Conservation (phyloP, 2,113 vertebrate species). For the Heliornis fulica region DNA sequence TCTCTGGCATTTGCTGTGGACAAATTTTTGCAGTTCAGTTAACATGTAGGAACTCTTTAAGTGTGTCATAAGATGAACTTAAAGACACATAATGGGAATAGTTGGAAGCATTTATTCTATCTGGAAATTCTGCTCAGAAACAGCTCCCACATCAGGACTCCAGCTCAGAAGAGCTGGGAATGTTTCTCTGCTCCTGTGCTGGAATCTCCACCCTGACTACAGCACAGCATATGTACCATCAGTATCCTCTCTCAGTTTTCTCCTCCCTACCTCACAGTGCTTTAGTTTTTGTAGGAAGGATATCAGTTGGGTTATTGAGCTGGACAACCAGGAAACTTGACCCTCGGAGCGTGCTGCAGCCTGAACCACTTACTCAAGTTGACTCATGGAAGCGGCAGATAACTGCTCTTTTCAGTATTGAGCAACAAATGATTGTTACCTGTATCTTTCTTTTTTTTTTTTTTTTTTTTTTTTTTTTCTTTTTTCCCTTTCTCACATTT, state of each 20-base stretch:
- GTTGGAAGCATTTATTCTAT: not conserved
- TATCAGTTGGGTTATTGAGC: not conserved
- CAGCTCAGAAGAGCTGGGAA: not conserved
- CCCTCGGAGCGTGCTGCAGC: not conserved
- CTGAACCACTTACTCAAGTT: not conserved
- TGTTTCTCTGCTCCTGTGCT: not conserved
- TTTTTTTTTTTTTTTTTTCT: not conserved
- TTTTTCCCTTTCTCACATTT: not conserved
- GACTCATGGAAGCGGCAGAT: rapidly evolving
- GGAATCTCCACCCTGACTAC: not conserved
- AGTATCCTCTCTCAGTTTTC: not conserved
- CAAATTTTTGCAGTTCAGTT: not conserved
- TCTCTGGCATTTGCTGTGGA: not conserved
- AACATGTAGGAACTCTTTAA: not conserved
- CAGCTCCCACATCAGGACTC: not conserved
- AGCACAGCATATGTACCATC: not conserved
- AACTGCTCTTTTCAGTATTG: not conserved
- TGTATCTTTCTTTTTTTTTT: not conserved
- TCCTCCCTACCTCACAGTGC: not conserved
- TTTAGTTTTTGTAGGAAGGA: not conserved
- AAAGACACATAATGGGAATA: not conserved
- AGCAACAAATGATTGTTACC: not conserved
- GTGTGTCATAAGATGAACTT: not conserved
- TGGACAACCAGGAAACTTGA: not conserved
- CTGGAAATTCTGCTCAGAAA: not conserved